Conservation (phyloP, 2,113 vertebrate genomes). For the Leucoraja erinaceus region DNA sequence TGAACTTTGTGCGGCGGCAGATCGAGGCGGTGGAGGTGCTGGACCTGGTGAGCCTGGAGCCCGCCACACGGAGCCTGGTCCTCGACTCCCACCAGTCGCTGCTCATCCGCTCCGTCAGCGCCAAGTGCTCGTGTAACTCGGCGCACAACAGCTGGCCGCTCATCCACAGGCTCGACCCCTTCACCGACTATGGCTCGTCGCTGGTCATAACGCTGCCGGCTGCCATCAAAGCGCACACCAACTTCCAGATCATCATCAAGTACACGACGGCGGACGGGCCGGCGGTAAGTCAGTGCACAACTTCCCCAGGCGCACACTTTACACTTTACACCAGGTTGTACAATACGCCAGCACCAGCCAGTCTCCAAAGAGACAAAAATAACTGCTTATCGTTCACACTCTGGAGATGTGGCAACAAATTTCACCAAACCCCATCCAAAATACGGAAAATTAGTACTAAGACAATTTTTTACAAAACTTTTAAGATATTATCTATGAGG, state of each 20-base stretch:
- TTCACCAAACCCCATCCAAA: neutral
- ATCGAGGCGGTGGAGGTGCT: conserved; percentile 81
- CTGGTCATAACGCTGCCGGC: conserved; percentile 73
- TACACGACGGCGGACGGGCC: conserved; percentile 84
- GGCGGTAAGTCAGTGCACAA: conserved; percentile 64
- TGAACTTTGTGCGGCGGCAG: conserved; percentile 74
- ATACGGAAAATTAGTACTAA: neutral
- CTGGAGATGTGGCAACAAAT: neutral
- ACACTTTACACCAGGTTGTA: neutral
- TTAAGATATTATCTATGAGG: neutral
- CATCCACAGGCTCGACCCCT: conserved; percentile 71
- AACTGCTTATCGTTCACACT: neutral
- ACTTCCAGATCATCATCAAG: conserved; percentile 76
- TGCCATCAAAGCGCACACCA: conserved; percentile 55
- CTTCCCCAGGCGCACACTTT: neutral
- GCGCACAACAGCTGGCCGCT: conserved; percentile 36
- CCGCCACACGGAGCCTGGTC: conserved; percentile 63
- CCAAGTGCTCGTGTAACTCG: conserved; percentile 50
- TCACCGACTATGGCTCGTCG: conserved; percentile 82
- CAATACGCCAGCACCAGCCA: neutral
- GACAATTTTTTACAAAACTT: neutral
- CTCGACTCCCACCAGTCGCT: conserved; percentile 78
- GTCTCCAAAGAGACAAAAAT: neutral
- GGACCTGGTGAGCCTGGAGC: conserved; percentile 62
- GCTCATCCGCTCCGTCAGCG: conserved; percentile 66